phyloP scores from a whole-genome alignment of 1,140 invertebrate species.

The Drosophila takahashii region DNA sequence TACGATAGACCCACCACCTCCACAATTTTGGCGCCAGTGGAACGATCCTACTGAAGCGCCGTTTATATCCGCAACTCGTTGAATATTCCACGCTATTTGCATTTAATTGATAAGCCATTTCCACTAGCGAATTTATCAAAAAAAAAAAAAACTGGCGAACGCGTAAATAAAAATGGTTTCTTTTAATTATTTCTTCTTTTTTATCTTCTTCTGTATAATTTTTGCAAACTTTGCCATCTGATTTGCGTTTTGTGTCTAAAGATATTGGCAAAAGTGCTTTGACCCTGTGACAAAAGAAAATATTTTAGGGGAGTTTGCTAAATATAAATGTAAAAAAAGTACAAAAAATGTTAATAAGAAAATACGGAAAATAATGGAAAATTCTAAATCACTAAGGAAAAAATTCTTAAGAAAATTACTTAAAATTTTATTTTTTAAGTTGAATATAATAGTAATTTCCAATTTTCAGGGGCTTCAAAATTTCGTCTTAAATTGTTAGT shows the following conservation, averaged over 20 bases:
- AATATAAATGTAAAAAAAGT: slow-evolving; percentile 1
- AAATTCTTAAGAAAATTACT: neutral
- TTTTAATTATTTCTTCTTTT: slow-evolving; percentile 15
- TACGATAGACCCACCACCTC: slow-evolving; percentile 41
- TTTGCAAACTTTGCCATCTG: slow-evolving; percentile 47
- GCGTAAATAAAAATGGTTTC: slow-evolving; percentile 65
- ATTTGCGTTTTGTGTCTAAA: slow-evolving; percentile 21
- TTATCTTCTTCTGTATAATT: slow-evolving; percentile 41
- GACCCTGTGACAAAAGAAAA: slow-evolving; percentile 67
- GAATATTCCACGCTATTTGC: slow-evolving; percentile 59
- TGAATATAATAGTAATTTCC: neutral
- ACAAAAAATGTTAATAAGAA: too few relatives aligned
- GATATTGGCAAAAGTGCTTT: slow-evolving; percentile 70
- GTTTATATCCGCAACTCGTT: slow-evolving; percentile 6
- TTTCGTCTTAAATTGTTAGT: slow-evolving; percentile 5
- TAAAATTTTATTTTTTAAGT: neutral
- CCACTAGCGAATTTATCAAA: slow-evolving; percentile 53
- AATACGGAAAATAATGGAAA: neutral
- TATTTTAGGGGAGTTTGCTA: slow-evolving; percentile 5
- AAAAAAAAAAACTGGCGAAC: slow-evolving; percentile 60
- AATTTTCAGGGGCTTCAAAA: slow-evolving; percentile 15
- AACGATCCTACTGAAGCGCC: slow-evolving; percentile 8
- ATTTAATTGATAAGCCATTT: slow-evolving; percentile 62
- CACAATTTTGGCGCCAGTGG: slow-evolving; percentile 42
- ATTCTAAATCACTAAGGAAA: neutral